A percentile compares a stretch with the other conserved stretches of the same genome.
Evolutionary conservation across 2,113 vertebrate genomes (phyloP).

Genomic region (Smithornis capensis): DNA sequence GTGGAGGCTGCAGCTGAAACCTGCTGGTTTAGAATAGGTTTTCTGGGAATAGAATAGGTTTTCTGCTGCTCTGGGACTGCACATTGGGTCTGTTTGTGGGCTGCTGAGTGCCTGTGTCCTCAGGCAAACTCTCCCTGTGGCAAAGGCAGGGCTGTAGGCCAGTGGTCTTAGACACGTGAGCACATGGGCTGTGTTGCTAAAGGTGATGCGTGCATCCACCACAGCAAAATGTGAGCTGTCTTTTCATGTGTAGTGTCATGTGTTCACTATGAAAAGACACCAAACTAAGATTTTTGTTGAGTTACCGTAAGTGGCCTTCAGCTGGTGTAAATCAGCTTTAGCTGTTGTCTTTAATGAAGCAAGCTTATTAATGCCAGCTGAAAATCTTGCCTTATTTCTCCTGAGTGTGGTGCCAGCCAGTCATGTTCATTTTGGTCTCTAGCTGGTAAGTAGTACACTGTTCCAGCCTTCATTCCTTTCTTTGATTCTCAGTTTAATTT

Average conservation of each 20-base stretch:
- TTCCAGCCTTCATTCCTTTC: background rate
- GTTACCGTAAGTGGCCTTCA: background rate
- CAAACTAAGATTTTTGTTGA: background rate
- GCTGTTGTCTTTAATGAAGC: background rate
- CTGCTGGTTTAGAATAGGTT: background rate
- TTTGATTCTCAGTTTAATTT: background rate
- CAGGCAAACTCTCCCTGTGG: background rate
- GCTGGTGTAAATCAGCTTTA: background rate
- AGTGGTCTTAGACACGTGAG: background rate
- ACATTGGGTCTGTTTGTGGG: background rate
- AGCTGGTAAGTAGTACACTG: background rate
- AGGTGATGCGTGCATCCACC: background rate
- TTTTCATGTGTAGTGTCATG: background rate
- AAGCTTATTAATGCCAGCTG: background rate
- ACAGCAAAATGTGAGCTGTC: background rate
- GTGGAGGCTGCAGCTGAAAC: background rate
- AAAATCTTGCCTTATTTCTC: background rate
- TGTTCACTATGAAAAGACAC: background rate
- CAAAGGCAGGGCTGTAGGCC: conserved; percentile 43
- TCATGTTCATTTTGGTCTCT: background rate
- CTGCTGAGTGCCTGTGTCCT: background rate
- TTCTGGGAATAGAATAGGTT: background rate
- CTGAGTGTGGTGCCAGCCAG: background rate
- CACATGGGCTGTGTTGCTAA: background rate
- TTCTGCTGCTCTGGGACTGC: background rate